phyloP scores from a whole-genome alignment of 2,113 vertebrate species.

The Psettodes erumei region DNA sequence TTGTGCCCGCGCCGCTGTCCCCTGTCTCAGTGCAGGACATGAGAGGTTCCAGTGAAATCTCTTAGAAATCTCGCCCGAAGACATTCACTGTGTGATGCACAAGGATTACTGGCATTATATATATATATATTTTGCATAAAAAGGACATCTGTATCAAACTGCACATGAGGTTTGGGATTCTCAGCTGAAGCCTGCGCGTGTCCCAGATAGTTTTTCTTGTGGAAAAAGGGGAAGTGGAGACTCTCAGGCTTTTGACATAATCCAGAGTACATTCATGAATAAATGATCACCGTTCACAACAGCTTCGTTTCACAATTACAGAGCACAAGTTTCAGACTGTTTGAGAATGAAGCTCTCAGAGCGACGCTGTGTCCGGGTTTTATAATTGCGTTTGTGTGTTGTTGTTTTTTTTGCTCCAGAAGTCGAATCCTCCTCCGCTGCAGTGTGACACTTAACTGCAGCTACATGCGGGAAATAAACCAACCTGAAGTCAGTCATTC shows the following conservation, averaged over 20 bases:
- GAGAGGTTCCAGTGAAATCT: conserved; percentile 19
- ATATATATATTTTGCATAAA: not conserved
- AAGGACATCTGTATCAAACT: conserved; percentile 28
- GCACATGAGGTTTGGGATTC: conserved; percentile 19
- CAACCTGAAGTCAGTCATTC: not conserved
- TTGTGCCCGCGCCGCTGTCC: not conserved
- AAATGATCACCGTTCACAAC: conserved; percentile 18
- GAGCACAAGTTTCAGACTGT: conserved; percentile 4
- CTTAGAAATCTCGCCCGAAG: conserved; percentile 19
- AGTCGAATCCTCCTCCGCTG: too few species aligned
- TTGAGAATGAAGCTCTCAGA: not conserved
- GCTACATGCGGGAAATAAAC: not conserved
- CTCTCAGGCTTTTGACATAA: conserved; percentile 26
- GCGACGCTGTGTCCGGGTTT: not conserved
- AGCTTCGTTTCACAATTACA: conserved; percentile 19
- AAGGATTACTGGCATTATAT: conserved; percentile 7
- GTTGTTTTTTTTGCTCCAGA: too few species aligned
- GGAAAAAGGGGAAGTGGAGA: conserved; percentile 8
- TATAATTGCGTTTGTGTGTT: not conserved
- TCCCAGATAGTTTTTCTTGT: conserved; percentile 42
- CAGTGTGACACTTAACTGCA: not conserved
- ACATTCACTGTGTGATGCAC: conserved; percentile 7
- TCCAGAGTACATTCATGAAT: conserved; percentile 38
- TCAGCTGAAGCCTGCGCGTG: conserved; percentile 21
- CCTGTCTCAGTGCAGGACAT: conserved; percentile 15